A percentile compares a stretch with the other conserved stretches of the same genome.
Conservation (phyloP, 2,888 invertebrate genomes). For the Caradrina clavipalpis region DNA sequence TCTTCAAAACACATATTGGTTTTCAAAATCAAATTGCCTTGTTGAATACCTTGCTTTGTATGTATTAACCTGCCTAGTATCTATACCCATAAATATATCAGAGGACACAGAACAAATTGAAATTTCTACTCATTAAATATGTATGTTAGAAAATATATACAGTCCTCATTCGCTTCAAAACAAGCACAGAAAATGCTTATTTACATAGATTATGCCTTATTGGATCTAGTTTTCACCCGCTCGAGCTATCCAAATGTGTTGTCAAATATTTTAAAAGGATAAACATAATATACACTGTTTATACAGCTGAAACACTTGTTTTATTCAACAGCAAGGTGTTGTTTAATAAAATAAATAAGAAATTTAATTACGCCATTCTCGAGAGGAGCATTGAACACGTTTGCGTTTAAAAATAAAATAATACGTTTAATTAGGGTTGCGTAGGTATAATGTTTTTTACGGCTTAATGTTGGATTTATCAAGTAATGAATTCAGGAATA, state of each 20-base stretch:
- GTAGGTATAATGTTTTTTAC: slow-evolving; percentile 62
- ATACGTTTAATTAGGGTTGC: slow-evolving; percentile 62
- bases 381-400: slow-evolving; percentile 29
- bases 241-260: slow-evolving; percentile 26
- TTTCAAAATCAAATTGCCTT: not conserved
- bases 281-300: slow-evolving; percentile 30
- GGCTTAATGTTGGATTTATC: slow-evolving; percentile 66
- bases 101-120: slow-evolving; percentile 16
- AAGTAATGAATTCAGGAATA: slow-evolving; percentile 58
- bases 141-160: slow-evolving; percentile 41
- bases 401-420: slow-evolving; percentile 59
- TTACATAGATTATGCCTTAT: slow-evolving; percentile 47
- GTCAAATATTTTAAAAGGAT: slow-evolving; percentile 54
- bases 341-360: slow-evolving; percentile 58
- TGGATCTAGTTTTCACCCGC: slow-evolving; percentile 41
- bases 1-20: no score
- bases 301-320: slow-evolving; percentile 40
- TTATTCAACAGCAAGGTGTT: slow-evolving; percentile 38
- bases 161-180: slow-evolving; percentile 41
- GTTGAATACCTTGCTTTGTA: not conserved
- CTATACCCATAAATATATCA: slow-evolving; percentile 17
- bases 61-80: not conserved
- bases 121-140: slow-evolving; percentile 20
- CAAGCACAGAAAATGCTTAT: slow-evolving; percentile 34
- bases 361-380: slow-evolving; percentile 50